Evolutionary conservation across 1,140 invertebrate species (phyloP).

Genomic region (Monomorium pharaonis): DNA sequence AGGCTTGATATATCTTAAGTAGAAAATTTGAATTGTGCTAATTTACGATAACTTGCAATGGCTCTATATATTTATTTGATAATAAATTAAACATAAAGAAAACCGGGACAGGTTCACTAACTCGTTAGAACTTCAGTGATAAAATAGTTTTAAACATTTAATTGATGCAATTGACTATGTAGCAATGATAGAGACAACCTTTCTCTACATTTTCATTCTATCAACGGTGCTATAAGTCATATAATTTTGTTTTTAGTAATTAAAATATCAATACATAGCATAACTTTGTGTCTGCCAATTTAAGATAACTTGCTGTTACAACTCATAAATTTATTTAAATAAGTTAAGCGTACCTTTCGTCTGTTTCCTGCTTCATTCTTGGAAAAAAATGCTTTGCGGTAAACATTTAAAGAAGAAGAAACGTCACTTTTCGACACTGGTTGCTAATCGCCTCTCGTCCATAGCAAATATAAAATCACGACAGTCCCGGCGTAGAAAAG

Average conservation of each 20-base stretch:
- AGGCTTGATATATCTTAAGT: background rate
- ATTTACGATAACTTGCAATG: background rate
- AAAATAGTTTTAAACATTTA: no score
- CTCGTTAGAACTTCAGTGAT: no score
- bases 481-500: slow-evolving; percentile 76
- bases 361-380: background rate
- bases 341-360: background rate
- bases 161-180: no score
- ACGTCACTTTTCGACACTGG: background rate
- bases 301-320: background rate
- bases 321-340: background rate
- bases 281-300: no score
- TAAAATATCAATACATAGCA: no score
- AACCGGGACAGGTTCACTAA: no score
- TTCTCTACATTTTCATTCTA: no score
- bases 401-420: background rate
- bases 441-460: slow-evolving; percentile 24
- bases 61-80: no score
- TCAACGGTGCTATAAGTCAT: no score
- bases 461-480: slow-evolving; percentile 78
- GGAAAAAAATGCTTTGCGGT: background rate
- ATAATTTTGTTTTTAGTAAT: no score
- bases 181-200: no score
- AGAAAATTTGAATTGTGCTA: background rate
- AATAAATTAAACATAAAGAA: no score